Conservation (phyloP, 1,140 invertebrate genomes). For the Polyergus mexicanus region DNA sequence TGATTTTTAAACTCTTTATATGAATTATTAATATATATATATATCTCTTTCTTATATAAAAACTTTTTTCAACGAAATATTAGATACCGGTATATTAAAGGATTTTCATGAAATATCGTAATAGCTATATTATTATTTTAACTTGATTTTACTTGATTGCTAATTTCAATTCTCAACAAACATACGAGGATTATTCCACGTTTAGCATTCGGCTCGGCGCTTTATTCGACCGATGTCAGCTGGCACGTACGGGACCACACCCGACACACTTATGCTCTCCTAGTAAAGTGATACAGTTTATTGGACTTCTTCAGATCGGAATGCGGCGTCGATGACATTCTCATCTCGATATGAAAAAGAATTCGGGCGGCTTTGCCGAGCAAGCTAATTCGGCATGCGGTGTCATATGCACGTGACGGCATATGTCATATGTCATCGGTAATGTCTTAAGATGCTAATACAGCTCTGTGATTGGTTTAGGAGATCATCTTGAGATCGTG, state of each 20-base stretch:
- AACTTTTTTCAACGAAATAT: neutral
- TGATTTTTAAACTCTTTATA: neutral
- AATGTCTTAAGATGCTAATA: too few species aligned
- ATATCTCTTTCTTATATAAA: neutral
- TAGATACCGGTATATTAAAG: neutral
- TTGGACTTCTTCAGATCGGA: slow-evolving; percentile 84
- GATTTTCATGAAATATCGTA: neutral
- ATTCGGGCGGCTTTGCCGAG: neutral
- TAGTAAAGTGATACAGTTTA: slow-evolving; percentile 84
- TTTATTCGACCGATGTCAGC: slow-evolving; percentile 12
- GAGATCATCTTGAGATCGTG: too few species aligned
- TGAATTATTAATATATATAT: neutral
- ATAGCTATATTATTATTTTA: neutral
- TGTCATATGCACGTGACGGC: neutral
- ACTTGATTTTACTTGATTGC: neutral
- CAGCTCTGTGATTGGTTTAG: too few species aligned
- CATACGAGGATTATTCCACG: neutral
- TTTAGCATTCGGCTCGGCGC: slow-evolving; percentile 20
- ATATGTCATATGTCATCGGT: too few species aligned
- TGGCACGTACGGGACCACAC: slow-evolving; percentile 43
- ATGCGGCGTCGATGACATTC: slow-evolving; percentile 78
- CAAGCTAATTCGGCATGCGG: slow-evolving; percentile 15
- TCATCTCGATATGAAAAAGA: slow-evolving; percentile 40
- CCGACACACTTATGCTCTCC: slow-evolving; percentile 74
- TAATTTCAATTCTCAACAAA: neutral